Evolutionary conservation across 64 coral and sea anemone species (phyloP).

Genomic region (Exaiptasia diaphana): DNA sequence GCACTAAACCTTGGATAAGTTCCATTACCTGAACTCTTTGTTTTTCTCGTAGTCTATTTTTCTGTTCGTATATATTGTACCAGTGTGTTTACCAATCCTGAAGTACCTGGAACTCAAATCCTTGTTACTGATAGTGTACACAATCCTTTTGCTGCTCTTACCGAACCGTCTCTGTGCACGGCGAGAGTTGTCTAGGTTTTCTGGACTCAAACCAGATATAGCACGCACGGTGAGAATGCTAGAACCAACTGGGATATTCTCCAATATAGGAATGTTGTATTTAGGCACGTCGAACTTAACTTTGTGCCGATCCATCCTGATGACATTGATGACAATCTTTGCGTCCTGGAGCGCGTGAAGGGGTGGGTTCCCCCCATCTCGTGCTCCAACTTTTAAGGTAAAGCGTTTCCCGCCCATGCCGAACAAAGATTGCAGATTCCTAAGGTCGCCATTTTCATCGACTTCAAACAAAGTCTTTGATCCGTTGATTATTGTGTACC

Average conservation of each 20-base stretch:
- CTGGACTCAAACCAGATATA: slow-evolving; percentile 43
- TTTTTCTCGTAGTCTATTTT: slow-evolving; percentile 58
- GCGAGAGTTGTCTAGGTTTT: background rate
- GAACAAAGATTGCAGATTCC: slow-evolving; percentile 32
- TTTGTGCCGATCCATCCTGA: slow-evolving; percentile 58
- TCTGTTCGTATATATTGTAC: slow-evolving; percentile 46
- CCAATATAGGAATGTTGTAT: slow-evolving; percentile 62
- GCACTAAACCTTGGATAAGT: no score
- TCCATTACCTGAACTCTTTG: slow-evolving; percentile 78
- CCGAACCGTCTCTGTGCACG: slow-evolving; percentile 22
- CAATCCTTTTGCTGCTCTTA: slow-evolving; percentile 42
- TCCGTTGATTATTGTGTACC: slow-evolving; percentile 54
- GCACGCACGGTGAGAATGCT: slow-evolving; percentile 82
- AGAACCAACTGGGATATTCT: slow-evolving; percentile 69
- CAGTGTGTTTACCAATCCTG: slow-evolving; percentile 60
- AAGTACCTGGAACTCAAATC: slow-evolving; percentile 39
- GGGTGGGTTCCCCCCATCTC: slow-evolving; percentile 64
- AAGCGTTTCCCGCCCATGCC: slow-evolving; percentile 42
- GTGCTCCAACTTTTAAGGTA: slow-evolving; percentile 50
- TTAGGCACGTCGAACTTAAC: slow-evolving; percentile 74
- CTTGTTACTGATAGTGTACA: slow-evolving; percentile 64
- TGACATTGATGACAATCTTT: slow-evolving; percentile 37
- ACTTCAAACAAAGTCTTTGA: slow-evolving; percentile 57
- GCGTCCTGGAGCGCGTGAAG: slow-evolving; percentile 37
- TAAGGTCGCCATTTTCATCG: slow-evolving; percentile 56